Base-by-base conservation (phyloP, 2,113 vertebrate genomes). In the Lasiurus cinereus region DNA sequence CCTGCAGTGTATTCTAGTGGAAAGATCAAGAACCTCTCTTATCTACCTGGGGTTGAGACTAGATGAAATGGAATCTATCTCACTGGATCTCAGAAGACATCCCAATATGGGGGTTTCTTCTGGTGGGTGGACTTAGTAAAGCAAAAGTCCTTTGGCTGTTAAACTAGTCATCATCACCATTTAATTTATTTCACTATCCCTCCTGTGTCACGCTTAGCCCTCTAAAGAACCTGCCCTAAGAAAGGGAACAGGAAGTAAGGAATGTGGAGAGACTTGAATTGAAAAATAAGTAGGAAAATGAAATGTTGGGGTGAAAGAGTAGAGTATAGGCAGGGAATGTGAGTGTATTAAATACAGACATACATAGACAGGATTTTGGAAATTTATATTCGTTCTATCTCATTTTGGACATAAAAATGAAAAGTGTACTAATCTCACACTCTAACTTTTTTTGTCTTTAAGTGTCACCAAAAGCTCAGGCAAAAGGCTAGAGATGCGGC, bases 371-470 rank as follows among this genome's bases (percentile, higher is more conserved):
- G 6, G 18, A 21, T 78, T 6, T 52, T 6, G 6, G 2, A 80
- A 74, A 84, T 67, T 6, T 48, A 3, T 83, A 46, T 79, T 74
- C 12, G 13, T 29, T 62, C 85, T 93, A 9, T 24, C 15, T 90
- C 16, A 62, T 69, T 90, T 67, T 73, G 69, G 16, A 88, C 14
- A 14, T n/a, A 12, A 79, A 43, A 74, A 88, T 91, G 8, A 52
- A 69, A 90, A 36, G 2, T 21, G n/a, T 59, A 8, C 21, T 11
- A 82, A 22, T 19, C 83, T 96, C 12, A 90, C 18, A 83, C 4
- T 80, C 29, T 76, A 93, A 90, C 56, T 18, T 80, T 94, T 96
- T 96, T 92, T 97, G 31, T 96, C 90, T 97, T 96, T 90, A 87
- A 97, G 97, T 50, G 16, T 78, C 96, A 96, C 4, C 33, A 5